phyloP scores from a whole-genome alignment of 2,888 invertebrate species.

The Melanophora roralis region DNA sequence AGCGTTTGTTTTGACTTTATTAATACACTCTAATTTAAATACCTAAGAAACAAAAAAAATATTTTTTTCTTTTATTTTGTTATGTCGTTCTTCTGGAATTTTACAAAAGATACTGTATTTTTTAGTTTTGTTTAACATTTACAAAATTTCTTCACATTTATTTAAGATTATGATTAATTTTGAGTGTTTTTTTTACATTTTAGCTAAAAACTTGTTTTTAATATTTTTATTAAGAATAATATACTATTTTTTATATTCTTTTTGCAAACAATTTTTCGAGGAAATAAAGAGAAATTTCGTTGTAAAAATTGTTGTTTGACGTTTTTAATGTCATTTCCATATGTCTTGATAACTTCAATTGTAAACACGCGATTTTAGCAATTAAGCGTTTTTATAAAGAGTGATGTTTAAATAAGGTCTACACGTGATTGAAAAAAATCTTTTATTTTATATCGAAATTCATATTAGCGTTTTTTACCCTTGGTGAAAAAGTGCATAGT shows the following conservation, averaged over 20 bases:
- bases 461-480: too few relatives aligned
- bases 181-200: conserved; percentile 28
- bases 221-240: conserved; percentile 13
- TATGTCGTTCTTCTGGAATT: conserved; percentile 57
- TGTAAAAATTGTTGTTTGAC: conserved; percentile 60
- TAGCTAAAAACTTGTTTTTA: conserved; percentile 26
- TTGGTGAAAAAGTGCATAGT: too few relatives aligned
- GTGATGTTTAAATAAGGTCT: too few relatives aligned
- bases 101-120: conserved; percentile 42
- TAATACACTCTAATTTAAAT: conserved; percentile 10
- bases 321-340: conserved; percentile 56
- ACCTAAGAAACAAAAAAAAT: conserved; percentile 34
- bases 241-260: conserved; percentile 26
- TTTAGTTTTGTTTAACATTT: conserved; percentile 21
- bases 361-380: too few relatives aligned
- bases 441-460: too few relatives aligned
- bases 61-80: conserved; percentile 40
- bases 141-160: conserved; percentile 25
- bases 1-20: conserved; percentile 9
- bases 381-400: too few relatives aligned
- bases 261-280: conserved; percentile 53
- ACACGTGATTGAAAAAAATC: too few relatives aligned
- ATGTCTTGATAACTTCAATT: conserved; percentile 7
- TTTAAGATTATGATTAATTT: conserved; percentile 53
- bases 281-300: conserved; percentile 64